Conservation (phyloP, 2,113 vertebrate species). For the Ranitomeya imitator region DNA sequence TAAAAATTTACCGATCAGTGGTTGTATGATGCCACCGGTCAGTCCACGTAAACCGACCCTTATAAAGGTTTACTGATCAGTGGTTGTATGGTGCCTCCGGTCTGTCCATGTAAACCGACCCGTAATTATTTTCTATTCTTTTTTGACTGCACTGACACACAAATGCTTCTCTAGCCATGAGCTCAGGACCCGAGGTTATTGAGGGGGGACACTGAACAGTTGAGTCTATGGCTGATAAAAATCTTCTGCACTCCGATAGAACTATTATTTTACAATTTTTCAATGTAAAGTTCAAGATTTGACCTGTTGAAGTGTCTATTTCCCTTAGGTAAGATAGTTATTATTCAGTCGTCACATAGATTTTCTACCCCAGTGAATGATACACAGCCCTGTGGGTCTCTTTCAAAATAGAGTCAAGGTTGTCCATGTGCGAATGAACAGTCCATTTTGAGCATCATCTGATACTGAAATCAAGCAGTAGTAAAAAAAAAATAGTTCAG, state of each 20-base stretch:
- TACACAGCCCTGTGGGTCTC: neutral
- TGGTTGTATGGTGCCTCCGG: too few species aligned
- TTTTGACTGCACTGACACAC: neutral
- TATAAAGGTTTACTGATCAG: too few species aligned
- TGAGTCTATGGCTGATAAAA: neutral
- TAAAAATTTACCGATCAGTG: too few species aligned
- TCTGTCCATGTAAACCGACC: too few species aligned
- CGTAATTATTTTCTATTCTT: neutral
- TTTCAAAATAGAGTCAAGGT: neutral
- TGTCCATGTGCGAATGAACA: neutral
- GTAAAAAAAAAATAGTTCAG: neutral
- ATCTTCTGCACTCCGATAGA: neutral
- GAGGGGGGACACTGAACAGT: neutral
- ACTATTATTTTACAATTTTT: neutral
- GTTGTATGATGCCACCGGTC: too few species aligned
- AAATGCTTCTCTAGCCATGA: neutral
- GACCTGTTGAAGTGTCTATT: neutral
- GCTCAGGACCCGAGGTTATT: neutral
- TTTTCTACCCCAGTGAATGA: neutral
- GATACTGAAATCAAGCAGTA: constrained; percentile 2
- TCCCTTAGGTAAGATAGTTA: neutral
- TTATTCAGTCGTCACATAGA: neutral
- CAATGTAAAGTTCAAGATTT: neutral
- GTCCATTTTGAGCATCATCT: neutral
- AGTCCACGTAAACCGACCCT: too few species aligned